Evolutionary conservation across 2,113 vertebrate genomes (phyloP).

Genomic region (Holacanthus passer): DNA sequence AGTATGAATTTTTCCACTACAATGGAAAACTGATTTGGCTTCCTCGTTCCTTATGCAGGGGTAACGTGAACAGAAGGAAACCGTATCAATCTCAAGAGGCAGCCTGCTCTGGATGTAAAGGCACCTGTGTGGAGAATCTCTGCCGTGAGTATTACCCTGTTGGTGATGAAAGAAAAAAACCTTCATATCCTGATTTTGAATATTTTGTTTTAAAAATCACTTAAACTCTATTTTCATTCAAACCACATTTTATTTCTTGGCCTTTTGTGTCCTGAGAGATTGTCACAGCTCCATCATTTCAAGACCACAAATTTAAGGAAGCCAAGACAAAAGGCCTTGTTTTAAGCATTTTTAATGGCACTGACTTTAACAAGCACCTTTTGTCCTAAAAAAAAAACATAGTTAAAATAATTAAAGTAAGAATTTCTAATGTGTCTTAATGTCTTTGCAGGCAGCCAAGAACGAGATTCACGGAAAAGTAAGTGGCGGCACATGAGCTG

Average conservation of each 20-base stretch:
- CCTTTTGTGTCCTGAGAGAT: neutral
- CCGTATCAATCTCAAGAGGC: slow-evolving; percentile 69
- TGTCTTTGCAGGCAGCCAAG: slow-evolving; percentile 77
- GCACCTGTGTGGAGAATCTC: slow-evolving; percentile 71
- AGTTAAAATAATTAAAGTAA: too few species aligned
- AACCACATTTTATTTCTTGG: neutral
- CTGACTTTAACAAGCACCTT: too few species aligned
- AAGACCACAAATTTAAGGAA: neutral
- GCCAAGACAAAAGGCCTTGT: neutral
- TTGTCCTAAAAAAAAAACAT: too few species aligned
- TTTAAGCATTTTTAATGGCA: too few species aligned
- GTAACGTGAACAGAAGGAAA: neutral
- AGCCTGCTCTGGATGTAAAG: slow-evolving; percentile 73
- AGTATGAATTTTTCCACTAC: too few species aligned
- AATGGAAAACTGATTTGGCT: neutral
- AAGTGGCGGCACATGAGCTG: slow-evolving; percentile 43
- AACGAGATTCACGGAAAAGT: slow-evolving; percentile 79
- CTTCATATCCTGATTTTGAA: neutral
- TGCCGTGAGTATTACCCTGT: slow-evolving; percentile 83
- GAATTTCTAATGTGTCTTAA: neutral
- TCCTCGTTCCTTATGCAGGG: slow-evolving; percentile 55
- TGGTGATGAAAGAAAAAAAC: neutral
- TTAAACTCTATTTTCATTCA: neutral
- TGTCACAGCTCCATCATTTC: neutral
- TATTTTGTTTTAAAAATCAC: neutral